Evolutionary conservation across 2,797 vertebrate species (phyloP).

Genomic region (Zenarchopterus dispar): DNA sequence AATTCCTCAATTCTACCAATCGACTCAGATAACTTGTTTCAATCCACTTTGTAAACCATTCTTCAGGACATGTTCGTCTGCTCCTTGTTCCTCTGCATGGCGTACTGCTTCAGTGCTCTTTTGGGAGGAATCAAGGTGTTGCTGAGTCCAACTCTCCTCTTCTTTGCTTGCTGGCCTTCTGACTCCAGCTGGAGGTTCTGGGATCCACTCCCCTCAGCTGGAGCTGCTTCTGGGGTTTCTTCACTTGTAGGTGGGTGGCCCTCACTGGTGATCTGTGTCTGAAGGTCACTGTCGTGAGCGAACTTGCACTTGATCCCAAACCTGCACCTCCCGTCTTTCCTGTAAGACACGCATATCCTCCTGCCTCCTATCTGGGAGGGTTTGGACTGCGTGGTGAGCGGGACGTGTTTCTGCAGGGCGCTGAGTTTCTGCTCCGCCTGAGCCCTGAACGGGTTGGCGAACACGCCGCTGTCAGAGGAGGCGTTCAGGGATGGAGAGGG

Average conservation of each 20-base stretch:
- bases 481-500: constrained; percentile 73
- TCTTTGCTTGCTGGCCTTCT: constrained; percentile 66
- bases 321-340: constrained; percentile 83
- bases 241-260: constrained; percentile 12
- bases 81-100: constrained; percentile 71
- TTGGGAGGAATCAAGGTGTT: constrained; percentile 84
- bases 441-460: constrained; percentile 84
- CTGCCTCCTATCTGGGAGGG: constrained; percentile 82
- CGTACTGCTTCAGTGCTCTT: constrained; percentile 80
- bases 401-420: constrained; percentile 85
- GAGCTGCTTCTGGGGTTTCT: constrained; percentile 5
- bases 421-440: constrained; percentile 80
- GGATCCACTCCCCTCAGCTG: constrained; percentile 3
- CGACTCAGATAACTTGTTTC: background rate
- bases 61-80: constrained; percentile 71
- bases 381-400: constrained; percentile 79
- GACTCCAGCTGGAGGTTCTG: constrained; percentile 22
- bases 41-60: background rate
- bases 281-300: constrained; percentile 86
- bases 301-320: constrained; percentile 87
- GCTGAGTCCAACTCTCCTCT: constrained; percentile 81
- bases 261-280: constrained; percentile 40
- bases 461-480: constrained; percentile 78
- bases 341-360: constrained; percentile 82
- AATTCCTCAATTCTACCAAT: too few relatives aligned